Conservation (phyloP, 1,140 invertebrate genomes). For the Zaprionus capensis region DNA sequence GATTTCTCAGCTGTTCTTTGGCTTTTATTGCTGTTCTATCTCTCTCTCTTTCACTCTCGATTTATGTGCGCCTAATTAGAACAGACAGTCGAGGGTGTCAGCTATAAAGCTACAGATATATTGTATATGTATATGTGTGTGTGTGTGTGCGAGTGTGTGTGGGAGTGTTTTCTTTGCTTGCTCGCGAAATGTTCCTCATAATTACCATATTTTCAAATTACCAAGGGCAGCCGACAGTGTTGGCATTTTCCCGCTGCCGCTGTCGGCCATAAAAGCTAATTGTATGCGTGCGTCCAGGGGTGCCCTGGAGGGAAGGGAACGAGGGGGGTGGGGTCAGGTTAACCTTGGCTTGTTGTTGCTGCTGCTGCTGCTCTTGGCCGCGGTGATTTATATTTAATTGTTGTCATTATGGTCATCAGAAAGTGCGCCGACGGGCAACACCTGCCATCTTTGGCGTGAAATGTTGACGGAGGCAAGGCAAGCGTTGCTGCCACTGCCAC, state of each 20-base stretch:
- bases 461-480: neutral
- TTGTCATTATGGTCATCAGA: constrained; percentile 82
- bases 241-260: constrained; percentile 51
- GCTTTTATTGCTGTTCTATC: constrained; percentile 31
- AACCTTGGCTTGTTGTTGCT: constrained; percentile 59
- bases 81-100: constrained; percentile 67
- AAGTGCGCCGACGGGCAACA: constrained; percentile 31
- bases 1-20: constrained; percentile 46
- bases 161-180: constrained; percentile 13
- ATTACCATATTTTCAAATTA: constrained; percentile 83
- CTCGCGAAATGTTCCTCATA: constrained; percentile 62
- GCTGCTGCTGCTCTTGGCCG: constrained; percentile 1
- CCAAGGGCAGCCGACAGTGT: constrained; percentile 47
- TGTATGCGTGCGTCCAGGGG: constrained; percentile 63
- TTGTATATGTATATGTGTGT: neutral
- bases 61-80: constrained; percentile 80
- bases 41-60: constrained; percentile 47
- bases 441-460: constrained; percentile 29
- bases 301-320: neutral
- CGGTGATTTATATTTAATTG: constrained; percentile 82
- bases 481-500: constrained; percentile 5
- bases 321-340: constrained; percentile 16
- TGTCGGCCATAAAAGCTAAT: constrained; percentile 78
- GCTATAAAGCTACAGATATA: constrained; percentile 6
- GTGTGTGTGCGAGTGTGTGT: neutral